Base-by-base conservation (phyloP, 2,113 vertebrate genomes). In the Gasterosteus nipponicus region DNA sequence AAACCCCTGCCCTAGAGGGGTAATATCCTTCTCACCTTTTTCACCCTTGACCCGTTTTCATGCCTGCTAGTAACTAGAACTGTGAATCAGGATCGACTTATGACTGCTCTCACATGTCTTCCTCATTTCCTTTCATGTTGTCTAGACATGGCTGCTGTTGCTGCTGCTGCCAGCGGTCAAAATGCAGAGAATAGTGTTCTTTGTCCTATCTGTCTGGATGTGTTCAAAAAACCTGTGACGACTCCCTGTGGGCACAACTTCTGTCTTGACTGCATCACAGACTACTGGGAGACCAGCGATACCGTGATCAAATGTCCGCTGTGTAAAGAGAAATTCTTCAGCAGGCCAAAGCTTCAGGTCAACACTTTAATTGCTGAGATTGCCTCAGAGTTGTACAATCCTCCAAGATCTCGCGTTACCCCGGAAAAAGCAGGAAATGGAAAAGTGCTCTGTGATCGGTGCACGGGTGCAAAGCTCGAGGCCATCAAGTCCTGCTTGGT, bases 401-500 rank as follows among this genome's bases (percentile, higher is more conserved):
- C 3, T 0, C 4, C 44, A 29, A 69, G 38, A 18, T 9, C 57
- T 7, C 0, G 0, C 12, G 6, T 4, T 4, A 0, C 5, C 11
- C 2, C 18, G 1, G 18, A 69, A n/a, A 14, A 82, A 56, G 18
- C 38, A 74, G 77, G 18, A 75, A 33, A 41, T 49, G 79, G 70
- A 71, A 15, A 42, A 2, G 83, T 92, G 60, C 54, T 82, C 29
- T 92, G 90, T 65, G 31, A 5, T 62, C 5, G 63, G 0, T 92
- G 87, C 56, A n/a, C 41, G 3, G 66, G 53, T 0, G 7, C 26
- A 44, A 83, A 83, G 58, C 9, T 16, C 3, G 9, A 56, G 9
- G 90, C 90, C 14, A 0, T 79, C 4, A 89, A 87, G 71, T 90
- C 89, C 38, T 92, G 90, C 61, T 83, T 90, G 16, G 77, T 80